Percentiles rank a stretch among this genome's conserved stretches.
These are phyloP conservation scores for Phaethon lepturus DNA, from an alignment of 2,113 vertebrate genomes.

Conservation along the genomic window DNA sequence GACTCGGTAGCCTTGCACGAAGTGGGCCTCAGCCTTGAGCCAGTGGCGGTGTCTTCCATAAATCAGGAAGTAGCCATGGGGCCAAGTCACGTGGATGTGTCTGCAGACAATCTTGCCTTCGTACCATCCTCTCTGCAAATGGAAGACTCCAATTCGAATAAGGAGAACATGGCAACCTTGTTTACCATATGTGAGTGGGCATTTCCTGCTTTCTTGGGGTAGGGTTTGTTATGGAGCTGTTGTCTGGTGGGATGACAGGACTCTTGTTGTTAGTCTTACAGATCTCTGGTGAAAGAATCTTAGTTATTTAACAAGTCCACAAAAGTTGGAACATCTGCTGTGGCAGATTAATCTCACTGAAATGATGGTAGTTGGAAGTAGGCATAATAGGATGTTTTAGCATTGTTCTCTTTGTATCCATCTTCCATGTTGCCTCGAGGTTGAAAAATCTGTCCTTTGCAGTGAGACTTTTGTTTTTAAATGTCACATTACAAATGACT, in stretches of 20 bases:
- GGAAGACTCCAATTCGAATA: conserved; percentile 92
- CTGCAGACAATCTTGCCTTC: conserved; percentile 91
- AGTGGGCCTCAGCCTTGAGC: conserved; percentile 90
- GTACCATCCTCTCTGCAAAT: conserved; percentile 92
- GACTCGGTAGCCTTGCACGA: conserved; percentile 91
- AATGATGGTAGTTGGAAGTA: neutral
- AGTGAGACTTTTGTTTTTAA: neutral
- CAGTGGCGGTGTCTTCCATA: conserved; percentile 91
- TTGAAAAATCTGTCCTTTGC: neutral
- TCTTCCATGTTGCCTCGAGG: neutral
- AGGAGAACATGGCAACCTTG: conserved; percentile 92
- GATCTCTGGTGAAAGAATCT: neutral
- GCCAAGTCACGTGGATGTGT: conserved; percentile 80
- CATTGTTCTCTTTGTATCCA: neutral
- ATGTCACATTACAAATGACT: neutral
- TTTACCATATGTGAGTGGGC: conserved; percentile 92
- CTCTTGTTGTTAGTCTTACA: neutral
- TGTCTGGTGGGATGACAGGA: neutral
- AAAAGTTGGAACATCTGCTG: neutral
- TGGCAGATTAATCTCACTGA: neutral
- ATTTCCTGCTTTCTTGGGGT: conserved; percentile 18
- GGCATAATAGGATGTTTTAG: neutral
- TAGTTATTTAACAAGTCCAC: neutral
- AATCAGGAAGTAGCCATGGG: conserved; percentile 92
- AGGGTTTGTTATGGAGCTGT: neutral